Conservation (phyloP, 2,888 invertebrate species). For the Coelinius sp. region DNA sequence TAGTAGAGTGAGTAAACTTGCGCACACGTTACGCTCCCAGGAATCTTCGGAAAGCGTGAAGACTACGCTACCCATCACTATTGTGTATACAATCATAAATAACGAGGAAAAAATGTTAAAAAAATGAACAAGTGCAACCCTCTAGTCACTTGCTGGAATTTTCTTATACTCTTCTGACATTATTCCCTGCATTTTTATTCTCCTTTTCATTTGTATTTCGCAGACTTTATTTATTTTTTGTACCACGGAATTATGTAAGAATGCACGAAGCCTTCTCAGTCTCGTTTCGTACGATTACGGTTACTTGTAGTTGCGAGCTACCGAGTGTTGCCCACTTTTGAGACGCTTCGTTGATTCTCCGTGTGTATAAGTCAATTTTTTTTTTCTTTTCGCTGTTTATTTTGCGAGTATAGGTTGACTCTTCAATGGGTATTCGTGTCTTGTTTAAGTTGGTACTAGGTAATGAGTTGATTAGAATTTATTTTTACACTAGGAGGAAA, state of each 20-base stretch:
- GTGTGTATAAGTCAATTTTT: conserved; percentile 22
- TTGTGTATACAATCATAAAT: conserved; percentile 24
- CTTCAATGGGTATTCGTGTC: not conserved
- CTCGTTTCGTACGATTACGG: conserved; percentile 43
- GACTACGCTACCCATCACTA: conserved; percentile 49
- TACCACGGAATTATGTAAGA: conserved; percentile 52
- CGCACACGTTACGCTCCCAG: conserved; percentile 59
- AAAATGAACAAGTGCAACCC: conserved; percentile 14
- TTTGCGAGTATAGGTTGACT: conserved; percentile 8
- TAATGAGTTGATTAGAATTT: conserved; percentile 14
- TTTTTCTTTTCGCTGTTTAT: not conserved
- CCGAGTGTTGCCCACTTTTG: conserved; percentile 48
- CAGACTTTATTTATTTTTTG: conserved; percentile 20
- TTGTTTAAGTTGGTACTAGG: conserved; percentile 25
- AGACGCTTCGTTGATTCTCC: conserved; percentile 46
- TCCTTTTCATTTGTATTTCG: not conserved
- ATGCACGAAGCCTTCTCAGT: conserved; percentile 47
- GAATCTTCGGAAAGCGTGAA: conserved; percentile 68
- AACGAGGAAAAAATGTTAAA: not conserved
- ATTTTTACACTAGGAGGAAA: conserved; percentile 27
- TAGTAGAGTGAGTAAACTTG: conserved; percentile 22
- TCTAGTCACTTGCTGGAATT: conserved; percentile 29
- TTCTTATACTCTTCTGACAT: conserved; percentile 28
- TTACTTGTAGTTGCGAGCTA: conserved; percentile 41
- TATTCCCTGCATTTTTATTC: conserved; percentile 23